Base-by-base conservation (phyloP, 2,888 invertebrate genomes). In the Pristionchus fissidentatus region DNA sequence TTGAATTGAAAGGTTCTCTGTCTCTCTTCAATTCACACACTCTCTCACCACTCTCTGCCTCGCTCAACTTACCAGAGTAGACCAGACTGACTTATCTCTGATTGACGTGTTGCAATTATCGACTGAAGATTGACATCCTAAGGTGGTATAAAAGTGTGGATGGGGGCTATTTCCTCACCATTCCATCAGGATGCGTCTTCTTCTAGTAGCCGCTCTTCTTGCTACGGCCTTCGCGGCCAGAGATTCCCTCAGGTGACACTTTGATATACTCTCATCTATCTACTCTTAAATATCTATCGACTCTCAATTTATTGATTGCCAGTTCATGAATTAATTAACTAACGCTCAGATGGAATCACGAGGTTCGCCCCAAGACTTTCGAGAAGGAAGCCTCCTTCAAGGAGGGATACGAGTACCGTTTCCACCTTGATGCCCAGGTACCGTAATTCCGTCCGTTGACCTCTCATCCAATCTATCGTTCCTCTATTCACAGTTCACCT, bases 161-260 rank as follows among this genome's bases (percentile, higher is more conserved):
- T 29, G 19, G 22, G 22, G 5, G 62, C 35, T 19, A 22, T 19
- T 19, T 38, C 35, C 22, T 19, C 62, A 66, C 62, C 62, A 66
- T 38, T 66, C 62, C 38, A n/a, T n/a, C 52, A 78, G 77, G 77
- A 78, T 78, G 77, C 77, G 77, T 78, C 52, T 78, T 43, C 52
- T 78, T 35, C 52, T 78, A 35, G 49, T 78, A 3, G 38, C 41
- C 26, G 85, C 86, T 57, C 85, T 87, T 43, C 66, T 87, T 62
- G 87, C 85, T 66, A 83, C 86, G 80, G 86, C 88, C 84, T 81
- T 87, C 35, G 85, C 88, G 78, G 85, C 86, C 81, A 75, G 66
- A 46, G 79, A 77, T 29, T 80, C 85, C 46, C 83, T 60, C 15
- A 35, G 22, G 41, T 78, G 32, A 38, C 7, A 60, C 8, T 8